These are phyloP conservation scores for Hemistola chrysoprasaria DNA, from an alignment of 2,888 invertebrate species.

Conservation along the genomic window DNA sequence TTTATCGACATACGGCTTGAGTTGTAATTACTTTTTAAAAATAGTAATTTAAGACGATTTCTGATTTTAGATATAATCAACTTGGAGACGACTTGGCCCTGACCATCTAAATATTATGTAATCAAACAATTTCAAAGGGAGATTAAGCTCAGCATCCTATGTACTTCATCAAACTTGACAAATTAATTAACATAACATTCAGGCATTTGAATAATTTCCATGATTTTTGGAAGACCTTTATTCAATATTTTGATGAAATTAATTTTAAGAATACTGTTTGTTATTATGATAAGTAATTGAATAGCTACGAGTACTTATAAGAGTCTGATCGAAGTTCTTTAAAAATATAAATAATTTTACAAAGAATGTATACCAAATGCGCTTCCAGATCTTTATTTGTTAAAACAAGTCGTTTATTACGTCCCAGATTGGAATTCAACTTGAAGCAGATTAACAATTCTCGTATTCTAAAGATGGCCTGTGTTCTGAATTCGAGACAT, in stretches of 20 bases:
- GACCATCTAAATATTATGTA: too few relatives aligned
- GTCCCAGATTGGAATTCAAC: constrained; percentile 37
- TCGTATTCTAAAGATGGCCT: constrained; percentile 41
- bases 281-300: too few relatives aligned
- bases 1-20: too few relatives aligned
- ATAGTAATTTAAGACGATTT: too few relatives aligned
- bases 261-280: too few relatives aligned
- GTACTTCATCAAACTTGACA: constrained; percentile 21
- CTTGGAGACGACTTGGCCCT: too few relatives aligned
- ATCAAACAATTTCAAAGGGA: background rate
- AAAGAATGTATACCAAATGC: constrained; percentile 15
- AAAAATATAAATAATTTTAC: too few relatives aligned
- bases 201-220: constrained; percentile 12
- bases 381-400: constrained; percentile 35
- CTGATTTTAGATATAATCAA: too few relatives aligned
- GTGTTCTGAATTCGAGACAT: constrained; percentile 64
- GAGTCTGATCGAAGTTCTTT: too few relatives aligned
- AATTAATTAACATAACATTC: constrained; percentile 26
- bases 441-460: constrained; percentile 47
- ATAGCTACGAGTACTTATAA: too few relatives aligned
- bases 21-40: too few relatives aligned
- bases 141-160: constrained; percentile 28
- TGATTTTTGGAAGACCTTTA: background rate
- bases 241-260: too few relatives aligned
- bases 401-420: constrained; percentile 25